Evolutionary conservation across 2,113 vertebrate species (phyloP).

Genomic region (Hystrix cristata): DNA sequence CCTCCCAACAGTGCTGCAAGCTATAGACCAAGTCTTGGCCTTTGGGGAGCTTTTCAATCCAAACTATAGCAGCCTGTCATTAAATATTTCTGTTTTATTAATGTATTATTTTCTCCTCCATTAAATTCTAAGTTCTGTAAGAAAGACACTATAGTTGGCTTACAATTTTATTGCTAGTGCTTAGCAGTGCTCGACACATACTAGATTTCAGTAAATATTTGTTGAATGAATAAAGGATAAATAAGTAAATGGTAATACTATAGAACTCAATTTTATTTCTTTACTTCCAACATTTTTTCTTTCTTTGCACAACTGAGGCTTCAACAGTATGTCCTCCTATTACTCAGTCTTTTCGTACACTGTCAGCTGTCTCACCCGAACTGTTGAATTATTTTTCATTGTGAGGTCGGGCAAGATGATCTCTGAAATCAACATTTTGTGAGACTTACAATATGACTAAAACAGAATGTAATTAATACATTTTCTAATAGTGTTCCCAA

Average conservation of each 20-base stretch:
- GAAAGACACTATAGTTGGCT: not conserved
- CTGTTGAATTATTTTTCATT: not conserved
- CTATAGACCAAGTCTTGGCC: not conserved
- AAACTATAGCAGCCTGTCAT: not conserved
- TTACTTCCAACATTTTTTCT: not conserved
- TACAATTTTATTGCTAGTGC: not conserved
- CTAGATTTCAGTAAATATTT: not conserved
- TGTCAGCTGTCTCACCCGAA: not conserved
- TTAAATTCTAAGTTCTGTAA: not conserved
- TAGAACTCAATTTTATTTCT: constrained; percentile 3
- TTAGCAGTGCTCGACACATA: not conserved
- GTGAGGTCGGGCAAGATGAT: not conserved
- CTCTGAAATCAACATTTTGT: constrained; percentile 50
- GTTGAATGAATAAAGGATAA: not conserved
- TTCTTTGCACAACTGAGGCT: not conserved
- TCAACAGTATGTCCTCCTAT: not conserved
- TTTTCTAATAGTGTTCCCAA: not conserved
- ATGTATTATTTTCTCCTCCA: not conserved
- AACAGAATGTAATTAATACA: constrained; percentile 52
- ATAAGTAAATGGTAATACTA: not conserved
- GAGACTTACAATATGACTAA: not conserved
- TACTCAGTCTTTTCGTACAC: not conserved
- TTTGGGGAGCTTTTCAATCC: not conserved
- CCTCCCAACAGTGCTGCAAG: not conserved
- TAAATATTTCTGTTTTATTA: not conserved